Conservation (phyloP, 2,113 vertebrate species). For the Entomyzon cyanotis region DNA sequence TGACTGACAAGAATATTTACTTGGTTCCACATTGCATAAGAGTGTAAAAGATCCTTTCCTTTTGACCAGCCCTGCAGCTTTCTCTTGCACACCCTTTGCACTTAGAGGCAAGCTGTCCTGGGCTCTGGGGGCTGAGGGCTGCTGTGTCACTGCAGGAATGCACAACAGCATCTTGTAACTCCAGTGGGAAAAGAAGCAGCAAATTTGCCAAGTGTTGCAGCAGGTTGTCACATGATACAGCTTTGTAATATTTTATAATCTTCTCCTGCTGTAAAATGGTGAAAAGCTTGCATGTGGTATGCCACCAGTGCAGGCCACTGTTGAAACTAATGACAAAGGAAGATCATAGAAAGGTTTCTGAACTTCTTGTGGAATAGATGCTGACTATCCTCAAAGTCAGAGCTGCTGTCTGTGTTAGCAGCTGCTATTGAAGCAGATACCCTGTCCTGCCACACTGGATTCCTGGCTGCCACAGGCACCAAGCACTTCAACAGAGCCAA, state of each 20-base stretch:
- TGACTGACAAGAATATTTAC: neutral
- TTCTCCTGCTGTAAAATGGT: neutral
- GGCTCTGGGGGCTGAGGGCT: neutral
- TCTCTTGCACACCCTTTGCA: neutral
- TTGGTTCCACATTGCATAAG: neutral
- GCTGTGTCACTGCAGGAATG: neutral
- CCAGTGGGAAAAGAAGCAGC: neutral
- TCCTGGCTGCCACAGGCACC: neutral
- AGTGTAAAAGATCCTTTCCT: neutral
- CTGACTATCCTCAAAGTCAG: neutral
- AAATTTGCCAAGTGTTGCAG: neutral
- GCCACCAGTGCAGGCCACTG: neutral
- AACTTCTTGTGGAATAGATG: neutral
- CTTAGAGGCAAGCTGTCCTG: fast-evolving
- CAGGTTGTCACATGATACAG: fast-evolving
- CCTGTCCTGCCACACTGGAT: neutral
- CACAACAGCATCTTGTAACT: neutral
- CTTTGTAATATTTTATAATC: neutral
- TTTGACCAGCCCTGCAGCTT: neutral
- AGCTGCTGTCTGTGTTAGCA: neutral
- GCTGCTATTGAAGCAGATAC: neutral
- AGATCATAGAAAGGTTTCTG: neutral
- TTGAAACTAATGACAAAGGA: neutral
- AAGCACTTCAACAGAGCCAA: fast-evolving
- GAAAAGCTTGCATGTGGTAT: neutral